Conservation (phyloP, 2,888 invertebrate genomes). For the Chouioia cunea region DNA sequence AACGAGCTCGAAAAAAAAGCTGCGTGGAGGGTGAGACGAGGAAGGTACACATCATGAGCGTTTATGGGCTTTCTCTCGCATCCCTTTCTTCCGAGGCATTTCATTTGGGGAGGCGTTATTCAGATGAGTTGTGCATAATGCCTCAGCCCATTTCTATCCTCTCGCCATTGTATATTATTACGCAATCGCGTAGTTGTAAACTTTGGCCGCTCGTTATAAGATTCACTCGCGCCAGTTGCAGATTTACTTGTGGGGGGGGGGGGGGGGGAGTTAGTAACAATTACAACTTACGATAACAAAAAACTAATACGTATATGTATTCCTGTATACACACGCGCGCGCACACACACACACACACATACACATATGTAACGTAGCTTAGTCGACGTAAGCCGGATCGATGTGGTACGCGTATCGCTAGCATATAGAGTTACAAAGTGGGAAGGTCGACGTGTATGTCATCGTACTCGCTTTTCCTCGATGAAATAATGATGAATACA, state of each 20-base stretch:
- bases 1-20: no score
- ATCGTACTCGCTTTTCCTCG: conserved; percentile 5
- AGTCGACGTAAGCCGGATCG: no score
- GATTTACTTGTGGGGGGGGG: background rate
- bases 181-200: conserved; percentile 60
- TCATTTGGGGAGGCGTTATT: conserved; percentile 40
- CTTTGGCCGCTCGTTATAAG: conserved; percentile 38
- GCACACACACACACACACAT: conserved; percentile 53
- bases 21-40: no score
- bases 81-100: conserved; percentile 12
- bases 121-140: conserved; percentile 42
- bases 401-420: background rate
- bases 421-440: conserved; percentile 51
- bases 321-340: conserved; percentile 49
- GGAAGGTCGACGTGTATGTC: conserved; percentile 20
- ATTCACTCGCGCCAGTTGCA: background rate
- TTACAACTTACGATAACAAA: conserved; percentile 32
- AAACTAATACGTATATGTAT: conserved; percentile 57
- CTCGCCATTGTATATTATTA: conserved; percentile 52
- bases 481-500: conserved; percentile 35
- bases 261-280: conserved; percentile 4
- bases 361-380: conserved; percentile 1
- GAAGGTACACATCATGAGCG: no score
- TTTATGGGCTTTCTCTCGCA: background rate
- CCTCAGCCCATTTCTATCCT: conserved; percentile 28